Evolutionary conservation across 2,888 invertebrate genomes (phyloP), one percentile per base, ranked within the genome.

Genomic region (Syrphus vitripennis): DNA sequence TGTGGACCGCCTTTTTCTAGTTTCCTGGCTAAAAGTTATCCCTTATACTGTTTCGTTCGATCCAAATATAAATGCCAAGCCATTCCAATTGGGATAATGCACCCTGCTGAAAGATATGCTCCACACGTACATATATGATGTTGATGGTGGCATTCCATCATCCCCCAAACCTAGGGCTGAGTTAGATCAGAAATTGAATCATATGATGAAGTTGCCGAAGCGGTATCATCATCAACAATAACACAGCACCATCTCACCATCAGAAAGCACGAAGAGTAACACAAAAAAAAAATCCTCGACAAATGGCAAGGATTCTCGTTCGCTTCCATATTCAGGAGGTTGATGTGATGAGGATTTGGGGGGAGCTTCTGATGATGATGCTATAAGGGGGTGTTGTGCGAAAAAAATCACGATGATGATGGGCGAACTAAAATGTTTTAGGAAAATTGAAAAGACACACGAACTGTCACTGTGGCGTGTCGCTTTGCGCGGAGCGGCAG

Each of bases 361-460:
- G 10, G 29, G 40, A 42, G 16, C 19, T 45, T 9, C 4, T 26
- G 2, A 14, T 2, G 4, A 26, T 40, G 3, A 1, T 34, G 65
- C 19, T 19, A 1, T 59, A 34, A 21, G 21, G 67, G 67, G 67
- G 50, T 67, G 67, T 67, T 31, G 24, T 67, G 50, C 34, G 10
- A 50, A 34, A 50, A 34, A 67, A 67, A 67, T 67, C 67, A 67
- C 67, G 42, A 48, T 57, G 83, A 67, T 50, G 42, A 48, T 57
- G 83, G 86, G 77, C 70, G 74, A 86, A 45, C 77, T 65, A 82
- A 78, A 86, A 86, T 86, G 86, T 86, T 86, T 86, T 82, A 82
- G 74, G 74, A 82, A 86, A 86, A 86, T 86, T 86, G 86, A 82
- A 86, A 86, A 86, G 77, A 82, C 82, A 82, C 86, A 86, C 86